Percentiles rank a stretch among this genome's conserved stretches.
These are phyloP conservation scores for Leucoraja ocellata DNA, from an alignment of 2,797 vertebrate species.

Conservation along the genomic window DNA sequence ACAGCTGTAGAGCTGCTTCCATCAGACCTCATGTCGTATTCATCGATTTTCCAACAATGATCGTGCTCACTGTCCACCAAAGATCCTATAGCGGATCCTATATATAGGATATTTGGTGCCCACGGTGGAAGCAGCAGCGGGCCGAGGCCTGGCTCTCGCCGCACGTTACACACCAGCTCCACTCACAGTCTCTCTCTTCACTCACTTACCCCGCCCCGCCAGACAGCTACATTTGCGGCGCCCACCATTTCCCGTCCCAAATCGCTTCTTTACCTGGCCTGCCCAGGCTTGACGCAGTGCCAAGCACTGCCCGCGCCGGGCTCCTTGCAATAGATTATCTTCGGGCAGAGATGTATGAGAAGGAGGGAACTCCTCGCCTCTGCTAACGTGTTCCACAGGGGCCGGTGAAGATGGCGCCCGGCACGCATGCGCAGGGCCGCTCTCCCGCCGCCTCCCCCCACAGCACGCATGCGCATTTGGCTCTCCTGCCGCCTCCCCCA, in stretches of 20 bases:
- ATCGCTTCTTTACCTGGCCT: neutral
- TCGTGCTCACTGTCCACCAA: no score
- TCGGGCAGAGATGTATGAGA: neutral
- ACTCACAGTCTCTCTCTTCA: neutral
- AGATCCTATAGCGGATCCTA: no score
- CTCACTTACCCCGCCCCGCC: neutral
- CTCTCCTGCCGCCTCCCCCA: no score
- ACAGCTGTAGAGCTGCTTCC: neutral
- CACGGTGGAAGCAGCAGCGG: neutral
- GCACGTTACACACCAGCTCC: no score
- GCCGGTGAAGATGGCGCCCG: slow-evolving; percentile 42
- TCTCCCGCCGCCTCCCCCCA: no score
- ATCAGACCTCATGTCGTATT: neutral
- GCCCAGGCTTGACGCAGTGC: no score
- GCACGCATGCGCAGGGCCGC: slow-evolving; percentile 21
- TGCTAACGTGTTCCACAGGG: slow-evolving; percentile 42
- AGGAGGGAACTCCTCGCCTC: neutral
- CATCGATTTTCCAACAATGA: neutral
- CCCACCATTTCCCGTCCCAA: neutral
- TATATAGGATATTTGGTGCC: no score
- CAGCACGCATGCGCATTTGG: slow-evolving; percentile 2
- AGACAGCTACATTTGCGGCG: no score
- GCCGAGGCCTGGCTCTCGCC: no score
- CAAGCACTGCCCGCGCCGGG: no score
- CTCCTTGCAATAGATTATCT: neutral